Evolutionary conservation across 1,140 invertebrate genomes (phyloP).

Genomic region (Amyelois transitella): DNA sequence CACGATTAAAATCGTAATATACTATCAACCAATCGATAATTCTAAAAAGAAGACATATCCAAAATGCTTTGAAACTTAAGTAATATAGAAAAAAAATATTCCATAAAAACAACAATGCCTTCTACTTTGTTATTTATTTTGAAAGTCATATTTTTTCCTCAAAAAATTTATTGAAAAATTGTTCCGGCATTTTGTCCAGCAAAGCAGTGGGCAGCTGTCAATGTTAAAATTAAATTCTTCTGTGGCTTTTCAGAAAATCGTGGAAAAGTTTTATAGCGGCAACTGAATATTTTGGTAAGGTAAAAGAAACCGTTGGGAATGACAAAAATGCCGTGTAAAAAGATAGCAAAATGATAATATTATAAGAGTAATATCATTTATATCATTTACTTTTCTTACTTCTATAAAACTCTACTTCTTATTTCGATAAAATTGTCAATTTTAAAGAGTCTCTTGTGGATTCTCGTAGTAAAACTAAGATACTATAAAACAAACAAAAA

Average conservation of each 20-base stretch:
- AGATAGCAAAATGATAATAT: too few species aligned
- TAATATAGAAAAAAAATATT: background rate
- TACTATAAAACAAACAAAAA: too few species aligned
- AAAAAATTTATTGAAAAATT: constrained; percentile 40
- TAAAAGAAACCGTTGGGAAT: background rate
- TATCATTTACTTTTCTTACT: too few species aligned
- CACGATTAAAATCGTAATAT: too few species aligned
- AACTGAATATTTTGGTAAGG: background rate
- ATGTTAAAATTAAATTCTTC: constrained; percentile 42
- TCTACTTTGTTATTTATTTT: constrained; percentile 10
- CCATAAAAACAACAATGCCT: background rate
- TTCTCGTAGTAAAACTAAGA: too few species aligned
- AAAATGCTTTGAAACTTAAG: too few species aligned
- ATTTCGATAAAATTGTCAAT: too few species aligned
- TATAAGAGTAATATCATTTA: too few species aligned
- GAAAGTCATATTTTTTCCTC: constrained; percentile 31
- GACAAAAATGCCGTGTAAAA: background rate
- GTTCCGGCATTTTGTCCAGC: constrained; percentile 30
- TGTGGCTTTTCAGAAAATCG: constrained; percentile 25
- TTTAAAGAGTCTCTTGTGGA: too few species aligned
- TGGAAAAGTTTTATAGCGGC: background rate
- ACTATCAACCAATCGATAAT: too few species aligned
- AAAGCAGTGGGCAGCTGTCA: constrained; percentile 35
- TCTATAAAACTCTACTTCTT: too few species aligned
- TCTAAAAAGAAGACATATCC: too few species aligned